Evolutionary conservation across 2,888 invertebrate species (phyloP), one percentile per base, ranked within the genome.

Genomic region (Euzophera pinguis): DNA sequence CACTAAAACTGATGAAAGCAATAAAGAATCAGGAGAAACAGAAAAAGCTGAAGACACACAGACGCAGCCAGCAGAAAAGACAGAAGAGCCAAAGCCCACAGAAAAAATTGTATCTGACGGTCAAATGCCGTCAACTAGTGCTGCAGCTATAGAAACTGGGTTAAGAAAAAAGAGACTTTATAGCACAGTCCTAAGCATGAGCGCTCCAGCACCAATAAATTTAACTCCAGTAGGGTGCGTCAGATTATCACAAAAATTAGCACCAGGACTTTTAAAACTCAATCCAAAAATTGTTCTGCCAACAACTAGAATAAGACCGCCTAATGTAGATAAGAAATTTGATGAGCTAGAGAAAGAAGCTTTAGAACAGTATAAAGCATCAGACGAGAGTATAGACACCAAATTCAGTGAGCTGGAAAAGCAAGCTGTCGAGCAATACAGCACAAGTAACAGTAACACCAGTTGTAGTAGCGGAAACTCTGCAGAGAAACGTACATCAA

Each of bases 371-470:
- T 91, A 91, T 61, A 92, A 93, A 67, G 90, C 91, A n/a, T 91
- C 89, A 5, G 89, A 90, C 58, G 91, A 91, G 62, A 90, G 91
- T 59, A 92, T 91, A 66, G 92, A 92, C 61, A 91, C 91, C 7
- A 92, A 91, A 61, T 92, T 91, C 69, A 87, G 91, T 51, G 93
- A 94, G 58, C 75, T 94, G 53, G 94, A 94, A 65, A 89, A 92
- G 54, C 92, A 93, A 64, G 94, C 94, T 0, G 91, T 92, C 48
- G 94, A 94, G 64, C 93, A 94, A 67, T 94, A 94, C 72, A 91
- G 90, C 63, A 81, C 81, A 0, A 89, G 90, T 60, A 88, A 88
- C 55, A 90, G 89, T 60, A 88, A 87, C 57, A 90, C 89, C 0
- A 90, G 90, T 56, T 90, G 88, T 64, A 86, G 88, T 64, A 89